phyloP scores from a whole-genome alignment of 2,113 vertebrate species.

The Condylura cristata region DNA sequence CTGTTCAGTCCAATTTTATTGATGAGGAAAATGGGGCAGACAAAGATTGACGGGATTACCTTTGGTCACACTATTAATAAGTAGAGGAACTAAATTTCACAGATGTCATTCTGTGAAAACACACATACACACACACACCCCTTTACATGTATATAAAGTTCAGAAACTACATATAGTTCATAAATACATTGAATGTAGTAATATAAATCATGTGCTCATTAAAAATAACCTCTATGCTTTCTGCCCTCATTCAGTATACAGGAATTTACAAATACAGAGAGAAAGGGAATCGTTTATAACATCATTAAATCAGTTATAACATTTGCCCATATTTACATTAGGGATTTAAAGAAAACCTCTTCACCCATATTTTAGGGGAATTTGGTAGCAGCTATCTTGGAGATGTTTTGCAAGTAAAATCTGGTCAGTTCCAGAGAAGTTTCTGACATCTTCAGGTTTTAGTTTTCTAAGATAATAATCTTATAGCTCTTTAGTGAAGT shows the following conservation, averaged over 20 bases:
- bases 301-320: neutral
- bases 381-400: neutral
- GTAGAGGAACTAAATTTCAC: neutral
- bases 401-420: neutral
- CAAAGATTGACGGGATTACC: neutral
- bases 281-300: neutral
- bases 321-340: neutral
- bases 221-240: neutral
- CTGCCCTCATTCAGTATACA: neutral
- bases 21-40: neutral
- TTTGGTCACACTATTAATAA: neutral
- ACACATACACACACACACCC: too few species aligned
- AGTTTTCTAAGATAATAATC: neutral
- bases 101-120: neutral
- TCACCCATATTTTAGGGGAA: neutral
- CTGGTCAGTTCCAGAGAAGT: neutral
- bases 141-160: too few species aligned
- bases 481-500: neutral
- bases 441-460: neutral
- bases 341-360: neutral
- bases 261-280: neutral
- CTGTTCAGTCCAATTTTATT: neutral
- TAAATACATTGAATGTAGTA: neutral
- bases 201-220: neutral
- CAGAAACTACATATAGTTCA: too few species aligned